Base-by-base conservation (phyloP, 2,888 invertebrate genomes). In the Conistra vaccinii region DNA sequence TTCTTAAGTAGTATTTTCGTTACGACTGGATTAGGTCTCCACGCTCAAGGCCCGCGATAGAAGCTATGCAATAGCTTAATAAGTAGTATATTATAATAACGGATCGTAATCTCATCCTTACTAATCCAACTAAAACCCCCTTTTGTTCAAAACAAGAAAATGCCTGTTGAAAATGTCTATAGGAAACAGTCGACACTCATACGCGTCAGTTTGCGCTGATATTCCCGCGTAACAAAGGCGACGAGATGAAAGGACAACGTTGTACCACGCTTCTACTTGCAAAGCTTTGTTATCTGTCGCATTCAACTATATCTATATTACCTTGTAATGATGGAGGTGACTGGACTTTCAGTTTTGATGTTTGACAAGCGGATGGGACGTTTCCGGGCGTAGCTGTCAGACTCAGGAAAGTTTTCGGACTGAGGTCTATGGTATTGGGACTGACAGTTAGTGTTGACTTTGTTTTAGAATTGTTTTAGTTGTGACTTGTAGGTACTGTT, bases 271-370 rank as follows among this genome's bases (percentile, higher is more conserved):
- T 42, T 26, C 67, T 55, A 60, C 58, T 73, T 69, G 70, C 71
- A 82, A 85, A 87, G 83, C 84, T 75, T 78, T 84, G 85, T 85
- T 87, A 85, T 87, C 85, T 72, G 67, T 58, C 66, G 63, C 70
- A 78, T 80, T 83, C 80, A 83, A 62, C 20, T 48, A 74, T 68
- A 83, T 79, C 77, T 79, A 75, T 77, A 82, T 79, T 83, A 81
- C 70, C 65, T 72, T 79, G 70, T 78, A 73, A 69, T 78, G 67
- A 81, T 63, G 69, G 73, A 74, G 69, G 66, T 53, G 57, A 76
- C 68, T 69, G 48, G 23, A 35, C 57, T 72, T 61, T 66, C 53
- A 62, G 74, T 67, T 78, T 63, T 80, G 63, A 57, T 74, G 75
- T 57, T 75, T 73, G 80, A 74, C 78, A 76, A 65, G 39, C 61